Conservation (phyloP, 1,140 invertebrate species). For the Drosophila guanche region DNA sequence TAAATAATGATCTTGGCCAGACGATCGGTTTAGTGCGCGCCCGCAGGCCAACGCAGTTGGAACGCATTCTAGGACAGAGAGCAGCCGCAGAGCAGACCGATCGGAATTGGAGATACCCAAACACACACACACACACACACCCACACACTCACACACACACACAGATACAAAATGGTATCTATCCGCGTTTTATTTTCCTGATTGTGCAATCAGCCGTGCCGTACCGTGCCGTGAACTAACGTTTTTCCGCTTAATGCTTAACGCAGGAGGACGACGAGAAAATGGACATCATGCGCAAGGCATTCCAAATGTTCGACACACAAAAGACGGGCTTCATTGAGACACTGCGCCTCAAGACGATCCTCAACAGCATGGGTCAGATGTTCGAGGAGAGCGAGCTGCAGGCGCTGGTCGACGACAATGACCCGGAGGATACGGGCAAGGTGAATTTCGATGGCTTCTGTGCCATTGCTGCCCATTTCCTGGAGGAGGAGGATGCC, state of each 20-base stretch:
- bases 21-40: slow-evolving; percentile 76
- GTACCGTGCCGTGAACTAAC: slow-evolving; percentile 8
- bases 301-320: slow-evolving; percentile 97
- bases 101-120: slow-evolving; percentile 16
- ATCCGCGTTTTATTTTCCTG: slow-evolving; percentile 17
- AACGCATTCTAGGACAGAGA: slow-evolving; percentile 49
- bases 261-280: slow-evolving; percentile 88
- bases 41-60: slow-evolving; percentile 72
- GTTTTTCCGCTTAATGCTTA: slow-evolving; percentile 63
- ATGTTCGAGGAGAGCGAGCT: slow-evolving; percentile 94
- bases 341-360: slow-evolving; percentile 94
- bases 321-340: slow-evolving; percentile 95
- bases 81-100: slow-evolving; percentile 11
- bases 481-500: slow-evolving; percentile 95
- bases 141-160: slow-evolving; percentile 22
- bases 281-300: slow-evolving; percentile 94
- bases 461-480: slow-evolving; percentile 94
- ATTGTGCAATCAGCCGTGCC: slow-evolving; percentile 35
- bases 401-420: slow-evolving; percentile 91
- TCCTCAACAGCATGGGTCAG: slow-evolving; percentile 97
- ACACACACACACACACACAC: slow-evolving; percentile 36
- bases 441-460: slow-evolving; percentile 97
- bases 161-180: slow-evolving; percentile 64
- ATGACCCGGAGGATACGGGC: slow-evolving; percentile 93
- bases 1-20: slow-evolving; percentile 81